These are phyloP conservation scores for Homarus americanus DNA, from an alignment of 1,140 invertebrate genomes.

Conservation along the genomic window DNA sequence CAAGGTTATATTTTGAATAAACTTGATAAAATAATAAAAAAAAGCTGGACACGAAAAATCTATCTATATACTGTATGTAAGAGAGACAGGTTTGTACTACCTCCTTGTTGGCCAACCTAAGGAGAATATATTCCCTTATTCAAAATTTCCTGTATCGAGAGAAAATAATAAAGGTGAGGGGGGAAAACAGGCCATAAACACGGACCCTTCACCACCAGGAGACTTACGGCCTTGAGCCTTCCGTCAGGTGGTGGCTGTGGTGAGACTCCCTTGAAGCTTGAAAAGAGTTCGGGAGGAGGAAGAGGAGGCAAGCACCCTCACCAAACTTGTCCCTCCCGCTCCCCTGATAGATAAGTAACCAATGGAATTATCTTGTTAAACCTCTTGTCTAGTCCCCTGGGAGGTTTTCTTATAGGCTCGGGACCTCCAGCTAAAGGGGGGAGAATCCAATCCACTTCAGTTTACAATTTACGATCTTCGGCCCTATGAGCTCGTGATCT, in stretches of 20 bases:
- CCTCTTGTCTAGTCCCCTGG: constrained; percentile 58
- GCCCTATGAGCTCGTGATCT: constrained; percentile 34
- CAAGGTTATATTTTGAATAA: too few species aligned
- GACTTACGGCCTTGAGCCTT: not conserved
- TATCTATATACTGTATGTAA: too few species aligned
- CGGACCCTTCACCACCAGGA: not conserved
- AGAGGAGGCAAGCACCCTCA: not conserved
- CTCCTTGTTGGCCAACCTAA: too few species aligned
- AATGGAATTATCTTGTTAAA: constrained; percentile 71
- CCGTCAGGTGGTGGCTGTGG: not conserved
- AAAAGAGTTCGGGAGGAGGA: not conserved
- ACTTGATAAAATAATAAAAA: too few species aligned
- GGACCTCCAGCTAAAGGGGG: constrained; percentile 1
- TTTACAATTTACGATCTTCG: constrained; percentile 48
- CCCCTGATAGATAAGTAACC: constrained; percentile 64
- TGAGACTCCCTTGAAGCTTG: too few species aligned
- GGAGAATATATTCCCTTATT: not conserved
- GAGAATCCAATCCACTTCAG: constrained; percentile 54
- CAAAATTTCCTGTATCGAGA: constrained; percentile 23
- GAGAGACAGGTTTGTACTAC: too few species aligned
- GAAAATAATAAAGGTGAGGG: constrained; percentile 38
- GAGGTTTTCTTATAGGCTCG: constrained; percentile 55
- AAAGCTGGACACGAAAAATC: too few species aligned
- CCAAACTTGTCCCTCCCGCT: constrained; percentile 22
- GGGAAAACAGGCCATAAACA: constrained; percentile 4